Base-by-base conservation (phyloP, 2,888 invertebrate species). In the Ligdia adustata region DNA sequence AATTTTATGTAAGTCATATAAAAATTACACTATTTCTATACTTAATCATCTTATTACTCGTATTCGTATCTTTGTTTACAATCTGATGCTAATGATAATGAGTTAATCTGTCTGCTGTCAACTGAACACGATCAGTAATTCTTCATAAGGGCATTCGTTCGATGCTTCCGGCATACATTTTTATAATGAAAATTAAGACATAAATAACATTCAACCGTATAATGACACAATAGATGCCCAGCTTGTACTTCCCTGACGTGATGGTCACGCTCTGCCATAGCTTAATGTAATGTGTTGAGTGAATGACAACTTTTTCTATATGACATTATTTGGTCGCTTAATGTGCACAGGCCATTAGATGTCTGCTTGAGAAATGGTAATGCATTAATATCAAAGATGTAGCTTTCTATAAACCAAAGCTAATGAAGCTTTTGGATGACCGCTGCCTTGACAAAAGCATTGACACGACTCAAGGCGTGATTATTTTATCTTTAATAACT, bases 161-260 rank as follows among this genome's bases (percentile, higher is more conserved):
- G 38, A 44, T 52, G 56, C 69, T 75, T 83, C 85, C 82, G 82
- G 76, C 63, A 64, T 58, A 73, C 67, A 77, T 73, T 75, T 72
- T 68, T 73, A 75, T 74, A 74, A 73, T 64, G 64, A 62, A 82
- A 87, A 89, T 89, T 72, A 88, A 90, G 88, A 87, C 89, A 86
- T 88, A 73, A 86, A 87, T 82, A 76, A 82, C 77, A 65, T 75
- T 5, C n/a, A 20, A 6, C 64, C 59, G 58, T 52, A 66, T 72
- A 74, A 80, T 75, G 71, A 75, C 70, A 75, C 72, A 72, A 68
- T 73, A 72, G 75, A 82, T 69, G 70, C 75, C 75, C 85, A 86
- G 85, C 78, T 75, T 85, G 12, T 22, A 14, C 82, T 61, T 20
- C 2, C 57, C 69, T 75, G 79, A 80, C 77, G 72, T 60, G 71